Conservation (phyloP, 35 echinoderm and acorn worm genomes). For the Apostichopus californicus region DNA sequence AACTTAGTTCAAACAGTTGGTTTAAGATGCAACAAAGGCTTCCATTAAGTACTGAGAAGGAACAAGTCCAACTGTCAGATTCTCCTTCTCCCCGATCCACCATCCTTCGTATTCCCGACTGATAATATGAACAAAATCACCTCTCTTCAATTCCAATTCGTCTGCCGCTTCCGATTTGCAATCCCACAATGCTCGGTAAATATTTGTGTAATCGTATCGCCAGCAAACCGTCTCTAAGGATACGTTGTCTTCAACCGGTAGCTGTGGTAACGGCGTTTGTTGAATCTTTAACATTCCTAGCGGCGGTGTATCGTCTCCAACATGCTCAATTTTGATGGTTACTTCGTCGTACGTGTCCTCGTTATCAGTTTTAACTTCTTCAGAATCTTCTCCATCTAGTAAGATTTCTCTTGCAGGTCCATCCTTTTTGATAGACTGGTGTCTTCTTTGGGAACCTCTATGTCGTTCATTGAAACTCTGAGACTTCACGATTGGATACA, state of each 20-base stretch:
- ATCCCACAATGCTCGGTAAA: constrained; percentile 89
- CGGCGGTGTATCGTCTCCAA: background rate
- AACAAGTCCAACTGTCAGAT: constrained; percentile 75
- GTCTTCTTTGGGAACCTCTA: no score
- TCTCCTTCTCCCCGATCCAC: constrained; percentile 88
- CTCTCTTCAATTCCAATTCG: constrained; percentile 79
- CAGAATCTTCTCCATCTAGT: background rate
- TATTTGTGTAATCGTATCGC: constrained; percentile 88
- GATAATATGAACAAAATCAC: constrained; percentile 87
- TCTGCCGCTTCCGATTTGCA: constrained; percentile 61
- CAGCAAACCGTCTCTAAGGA: constrained; percentile 44
- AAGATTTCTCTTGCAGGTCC: no score
- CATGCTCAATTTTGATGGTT: background rate
- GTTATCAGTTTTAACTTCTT: background rate
- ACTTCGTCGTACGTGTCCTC: constrained; percentile 16
- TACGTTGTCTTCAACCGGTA: background rate
- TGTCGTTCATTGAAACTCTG: background rate
- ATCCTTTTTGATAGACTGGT: no score
- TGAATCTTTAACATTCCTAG: background rate
- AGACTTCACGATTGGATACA: background rate
- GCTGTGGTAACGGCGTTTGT: background rate
- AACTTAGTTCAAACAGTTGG: no score
- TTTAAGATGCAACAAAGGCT: constrained; percentile 60
- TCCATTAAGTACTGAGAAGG: constrained; percentile 90
- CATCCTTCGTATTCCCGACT: constrained; percentile 81